A percentile compares a stretch with the other conserved stretches of the same genome.
phyloP scores from a whole-genome alignment of 2,888 invertebrate species.

The Chymomyza fuscimana region DNA sequence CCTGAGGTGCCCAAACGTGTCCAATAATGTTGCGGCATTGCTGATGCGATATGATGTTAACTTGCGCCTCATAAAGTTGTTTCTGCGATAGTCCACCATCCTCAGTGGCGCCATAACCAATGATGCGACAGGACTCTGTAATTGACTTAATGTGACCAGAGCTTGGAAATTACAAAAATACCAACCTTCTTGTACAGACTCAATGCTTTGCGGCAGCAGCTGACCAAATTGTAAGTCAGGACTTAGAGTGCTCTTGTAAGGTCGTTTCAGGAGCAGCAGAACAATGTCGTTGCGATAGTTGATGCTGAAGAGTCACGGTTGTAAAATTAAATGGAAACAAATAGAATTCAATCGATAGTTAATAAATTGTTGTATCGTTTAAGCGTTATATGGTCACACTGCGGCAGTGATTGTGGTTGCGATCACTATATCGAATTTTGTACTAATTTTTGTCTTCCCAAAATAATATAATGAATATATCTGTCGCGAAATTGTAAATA shows the following conservation, averaged over 20 bases:
- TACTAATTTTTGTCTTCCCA: too few species aligned
- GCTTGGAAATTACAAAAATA: neutral
- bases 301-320: constrained; percentile 47
- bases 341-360: too few species aligned
- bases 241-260: constrained; percentile 31
- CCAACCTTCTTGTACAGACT: constrained; percentile 64
- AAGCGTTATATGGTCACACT: too few species aligned
- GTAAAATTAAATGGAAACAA: neutral
- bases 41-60: constrained; percentile 67
- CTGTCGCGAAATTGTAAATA: too few species aligned
- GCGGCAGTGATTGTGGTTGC: too few species aligned
- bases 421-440: too few species aligned
- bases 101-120: constrained; percentile 76
- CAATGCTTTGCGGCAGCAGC: constrained; percentile 64
- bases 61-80: constrained; percentile 68
- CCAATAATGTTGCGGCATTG: constrained; percentile 72
- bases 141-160: neutral
- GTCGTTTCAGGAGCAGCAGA: constrained; percentile 57
- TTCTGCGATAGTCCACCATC: constrained; percentile 74
- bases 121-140: constrained; percentile 72
- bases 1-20: constrained; percentile 77
- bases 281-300: constrained; percentile 77
- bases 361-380: too few species aligned
- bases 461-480: too few species aligned
- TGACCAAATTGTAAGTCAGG: constrained; percentile 49